Evolutionary conservation across 2,888 invertebrate species (phyloP).

Genomic region (Stenolophus ochropezus): DNA sequence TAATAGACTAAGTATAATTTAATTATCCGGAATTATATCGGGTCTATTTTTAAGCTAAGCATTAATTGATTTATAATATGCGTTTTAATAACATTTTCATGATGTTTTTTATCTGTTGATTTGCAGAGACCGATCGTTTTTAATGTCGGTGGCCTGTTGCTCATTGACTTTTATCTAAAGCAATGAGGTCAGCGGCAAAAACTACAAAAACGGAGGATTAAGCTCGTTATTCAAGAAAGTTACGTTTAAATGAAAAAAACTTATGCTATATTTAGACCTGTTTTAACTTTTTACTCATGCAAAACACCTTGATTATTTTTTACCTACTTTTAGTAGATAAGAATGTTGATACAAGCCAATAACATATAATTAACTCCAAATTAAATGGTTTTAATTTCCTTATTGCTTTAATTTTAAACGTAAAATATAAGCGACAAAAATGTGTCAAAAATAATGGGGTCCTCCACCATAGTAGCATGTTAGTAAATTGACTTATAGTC

Average conservation of each 20-base stretch:
- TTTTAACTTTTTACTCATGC: neutral
- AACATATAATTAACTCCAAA: too few species aligned
- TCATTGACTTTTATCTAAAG: slow-evolving; percentile 24
- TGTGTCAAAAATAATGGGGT: too few species aligned
- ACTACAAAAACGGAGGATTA: slow-evolving; percentile 7
- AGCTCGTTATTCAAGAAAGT: slow-evolving; percentile 24
- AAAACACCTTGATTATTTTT: neutral
- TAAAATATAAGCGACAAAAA: too few species aligned
- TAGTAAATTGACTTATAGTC: too few species aligned
- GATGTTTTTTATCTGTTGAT: neutral
- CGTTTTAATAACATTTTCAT: slow-evolving; percentile 29
- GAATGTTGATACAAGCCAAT: too few species aligned
- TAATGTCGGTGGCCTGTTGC: slow-evolving; percentile 32
- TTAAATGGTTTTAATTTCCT: too few species aligned
- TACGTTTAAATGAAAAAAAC: neutral
- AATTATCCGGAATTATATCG: neutral
- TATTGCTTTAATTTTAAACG: too few species aligned
- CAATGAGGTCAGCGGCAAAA: slow-evolving; percentile 22
- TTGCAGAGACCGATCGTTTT: neutral
- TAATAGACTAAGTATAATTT: slow-evolving; percentile 19
- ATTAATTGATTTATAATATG: slow-evolving; percentile 31
- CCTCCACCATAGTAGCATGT: too few species aligned
- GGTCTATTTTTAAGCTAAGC: neutral
- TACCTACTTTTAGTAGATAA: neutral
- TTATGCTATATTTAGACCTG: neutral